Percentiles rank a stretch among this genome's conserved stretches.
Conservation (phyloP, 2,113 vertebrate species). For the Melanerpes formicivorus region DNA sequence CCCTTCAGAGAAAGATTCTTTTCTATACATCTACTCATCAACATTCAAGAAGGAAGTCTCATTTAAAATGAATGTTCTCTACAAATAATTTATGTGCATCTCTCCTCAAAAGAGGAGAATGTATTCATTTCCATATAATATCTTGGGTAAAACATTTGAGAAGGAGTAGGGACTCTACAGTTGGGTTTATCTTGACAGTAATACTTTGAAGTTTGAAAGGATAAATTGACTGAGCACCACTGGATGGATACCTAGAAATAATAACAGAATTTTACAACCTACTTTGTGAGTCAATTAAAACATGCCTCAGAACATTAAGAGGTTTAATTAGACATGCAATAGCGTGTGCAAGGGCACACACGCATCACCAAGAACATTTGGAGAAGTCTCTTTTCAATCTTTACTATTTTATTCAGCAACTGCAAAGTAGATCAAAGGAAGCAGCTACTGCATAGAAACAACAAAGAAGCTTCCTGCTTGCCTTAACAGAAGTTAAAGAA, state of each 20-base stretch:
- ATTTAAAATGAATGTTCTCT: neutral
- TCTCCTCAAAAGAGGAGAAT: neutral
- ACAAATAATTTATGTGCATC: neutral
- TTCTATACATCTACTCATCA: neutral
- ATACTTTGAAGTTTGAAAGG: neutral
- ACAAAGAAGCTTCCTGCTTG: neutral
- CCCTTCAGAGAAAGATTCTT: neutral
- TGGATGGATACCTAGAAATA: neutral
- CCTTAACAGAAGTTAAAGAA: neutral
- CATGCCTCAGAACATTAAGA: neutral
- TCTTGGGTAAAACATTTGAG: neutral
- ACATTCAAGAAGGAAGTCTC: neutral
- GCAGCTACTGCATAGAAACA: neutral
- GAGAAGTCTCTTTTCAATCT: neutral
- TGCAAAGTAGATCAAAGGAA: neutral
- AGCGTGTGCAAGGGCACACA: neutral
- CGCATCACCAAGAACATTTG: too few species aligned
- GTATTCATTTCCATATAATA: neutral
- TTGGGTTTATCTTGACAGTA: neutral
- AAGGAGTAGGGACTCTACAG: neutral
- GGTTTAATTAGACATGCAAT: neutral
- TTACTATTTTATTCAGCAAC: neutral
- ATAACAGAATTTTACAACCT: neutral
- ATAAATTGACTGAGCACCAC: neutral
- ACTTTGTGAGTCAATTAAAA: neutral